Base-by-base conservation (phyloP, 1,140 invertebrate species). In the Paraescarpia echinospica region DNA sequence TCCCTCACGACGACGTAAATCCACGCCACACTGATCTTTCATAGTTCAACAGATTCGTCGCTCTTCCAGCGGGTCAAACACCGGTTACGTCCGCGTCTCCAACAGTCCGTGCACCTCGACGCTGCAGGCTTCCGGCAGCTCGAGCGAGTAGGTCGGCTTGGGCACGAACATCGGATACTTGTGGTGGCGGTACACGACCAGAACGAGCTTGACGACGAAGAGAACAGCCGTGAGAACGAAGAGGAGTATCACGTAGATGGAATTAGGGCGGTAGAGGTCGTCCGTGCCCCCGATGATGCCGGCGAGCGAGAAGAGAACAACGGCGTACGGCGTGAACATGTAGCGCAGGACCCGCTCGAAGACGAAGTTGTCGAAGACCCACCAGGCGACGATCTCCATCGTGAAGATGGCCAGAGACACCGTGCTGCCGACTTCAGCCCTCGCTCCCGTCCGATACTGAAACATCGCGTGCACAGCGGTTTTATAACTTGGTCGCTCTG, bases 311-410 rank as follows among this genome's bases (percentile, higher is more conserved):
- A 93, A 33, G 92, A 93, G 35, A 34, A 93, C 35, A 5, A 93
- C 93, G 34, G 92, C 31, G 91, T 93, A 93, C 12, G 93, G 93
- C 91, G 93, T 93, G 35, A 92, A 89, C 48, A 93, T 34, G 91
- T 92, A 93, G 31, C 93, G 93, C 33, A 93, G 77, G n/a, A 89
- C 12, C 12, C 89, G 92, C 51, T 92, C 91, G 41, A 89, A 93
- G 51, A 93, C 88, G 77, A 93, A 92, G 77, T 92, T 93, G 89
- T 93, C 93, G 89, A 93, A 92, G 8, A 93, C 92, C 91, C 91
- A 93, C 93, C 93, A 93, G 51, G 88, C 91, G 35, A 93, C 33
- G 41, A 93, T 93, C 92, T 93, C 92, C 35, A 93, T 77, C 22
- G 91, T 93, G 59, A 93, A 93, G 90, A 93, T 93, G 33, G 35